These are phyloP conservation scores for Rosalia funebris DNA, from an alignment of 2,888 invertebrate genomes.

Conservation along the genomic window DNA sequence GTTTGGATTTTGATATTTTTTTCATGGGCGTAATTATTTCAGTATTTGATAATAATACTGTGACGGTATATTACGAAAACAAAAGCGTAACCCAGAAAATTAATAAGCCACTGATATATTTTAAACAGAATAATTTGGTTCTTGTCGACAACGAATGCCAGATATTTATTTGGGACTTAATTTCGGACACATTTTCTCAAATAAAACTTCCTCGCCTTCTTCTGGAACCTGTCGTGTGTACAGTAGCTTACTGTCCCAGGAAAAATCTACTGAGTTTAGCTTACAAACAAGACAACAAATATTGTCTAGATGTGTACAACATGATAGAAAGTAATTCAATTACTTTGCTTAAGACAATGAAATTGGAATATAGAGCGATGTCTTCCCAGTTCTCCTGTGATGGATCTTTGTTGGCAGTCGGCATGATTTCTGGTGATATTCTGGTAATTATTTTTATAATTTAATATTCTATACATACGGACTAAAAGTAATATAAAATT, in stretches of 20 bases:
- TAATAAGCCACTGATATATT: conserved; percentile 30
- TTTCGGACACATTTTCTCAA: conserved; percentile 11
- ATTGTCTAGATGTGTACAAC: conserved; percentile 32
- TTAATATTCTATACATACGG: neutral
- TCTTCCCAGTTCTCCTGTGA: conserved; percentile 64
- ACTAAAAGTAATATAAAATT: too few relatives aligned
- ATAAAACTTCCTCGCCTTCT: conserved; percentile 16
- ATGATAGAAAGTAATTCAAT: conserved; percentile 5
- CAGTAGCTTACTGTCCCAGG: conserved; percentile 30
- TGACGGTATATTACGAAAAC: conserved; percentile 26
- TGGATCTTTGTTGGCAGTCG: conserved; percentile 71
- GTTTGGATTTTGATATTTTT: conserved; percentile 28
- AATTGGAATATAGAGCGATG: conserved; percentile 41
- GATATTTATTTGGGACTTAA: conserved; percentile 33
- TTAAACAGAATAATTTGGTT: conserved; percentile 23
- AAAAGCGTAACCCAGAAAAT: conserved; percentile 23
- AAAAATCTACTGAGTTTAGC: conserved; percentile 24
- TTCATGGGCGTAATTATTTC: conserved; percentile 26
- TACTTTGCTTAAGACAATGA: conserved; percentile 15
- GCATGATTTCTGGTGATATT: conserved; percentile 71
- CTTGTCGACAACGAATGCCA: conserved; percentile 31
- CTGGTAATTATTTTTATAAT: conserved; percentile 64
- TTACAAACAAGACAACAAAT: conserved; percentile 18
- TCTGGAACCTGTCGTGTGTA: conserved; percentile 26
- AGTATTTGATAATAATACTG: conserved; percentile 19